Percentiles rank a stretch among this genome's conserved stretches.
These are phyloP conservation scores for Choristoneura fumiferana DNA, from an alignment of 1,140 invertebrate species.

Conservation along the genomic window DNA sequence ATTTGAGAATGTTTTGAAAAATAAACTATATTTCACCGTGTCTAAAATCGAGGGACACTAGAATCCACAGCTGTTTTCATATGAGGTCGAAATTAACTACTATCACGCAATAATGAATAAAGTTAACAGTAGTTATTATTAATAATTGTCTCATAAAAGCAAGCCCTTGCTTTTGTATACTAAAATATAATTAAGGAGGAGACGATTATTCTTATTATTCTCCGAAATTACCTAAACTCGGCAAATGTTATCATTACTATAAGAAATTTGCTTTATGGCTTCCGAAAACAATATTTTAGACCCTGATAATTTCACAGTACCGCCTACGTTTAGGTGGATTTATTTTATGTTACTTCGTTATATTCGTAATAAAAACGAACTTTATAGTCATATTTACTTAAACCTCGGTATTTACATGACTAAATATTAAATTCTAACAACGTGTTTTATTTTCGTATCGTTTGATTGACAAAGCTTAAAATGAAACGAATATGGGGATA, in stretches of 20 bases:
- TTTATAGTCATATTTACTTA: conserved; percentile 4
- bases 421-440: neutral
- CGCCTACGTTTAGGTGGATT: conserved; percentile 35
- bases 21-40: no score
- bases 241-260: conserved; percentile 46
- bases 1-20: no score
- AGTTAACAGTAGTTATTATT: no score
- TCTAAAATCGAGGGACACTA: no score
- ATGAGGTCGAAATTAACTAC: no score
- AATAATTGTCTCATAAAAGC: no score
- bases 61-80: no score
- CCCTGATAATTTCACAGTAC: conserved; percentile 44
- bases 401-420: neutral
- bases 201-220: conserved; percentile 28
- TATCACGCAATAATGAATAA: no score
- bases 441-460: no score
- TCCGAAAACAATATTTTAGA: conserved; percentile 50
- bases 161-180: no score
- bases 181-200: neutral
- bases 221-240: conserved; percentile 34
- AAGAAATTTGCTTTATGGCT: conserved; percentile 52
- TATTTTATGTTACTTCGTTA: conserved; percentile 34
- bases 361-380: conserved; percentile 11
- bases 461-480: no score
- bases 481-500: no score